Conservation (phyloP, 2,888 invertebrate species). For the Nudaria mundana region DNA sequence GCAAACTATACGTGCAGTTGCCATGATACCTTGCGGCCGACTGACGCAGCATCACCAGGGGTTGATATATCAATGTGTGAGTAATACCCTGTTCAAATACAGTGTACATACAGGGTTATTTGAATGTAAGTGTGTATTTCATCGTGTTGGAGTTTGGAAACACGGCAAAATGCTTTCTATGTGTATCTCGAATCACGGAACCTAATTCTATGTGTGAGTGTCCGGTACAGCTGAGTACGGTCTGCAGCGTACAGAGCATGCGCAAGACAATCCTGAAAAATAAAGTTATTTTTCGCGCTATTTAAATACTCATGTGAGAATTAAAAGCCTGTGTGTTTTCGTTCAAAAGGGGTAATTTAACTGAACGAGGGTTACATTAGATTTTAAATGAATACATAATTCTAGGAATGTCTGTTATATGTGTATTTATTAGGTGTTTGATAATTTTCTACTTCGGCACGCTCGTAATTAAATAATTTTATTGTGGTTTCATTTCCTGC, state of each 20-base stretch:
- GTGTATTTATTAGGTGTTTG: slow-evolving; percentile 25
- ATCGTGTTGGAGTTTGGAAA: slow-evolving; percentile 52
- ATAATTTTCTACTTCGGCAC: slow-evolving; percentile 16
- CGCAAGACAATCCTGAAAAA: slow-evolving; percentile 46
- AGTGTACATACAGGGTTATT: slow-evolving; percentile 25
- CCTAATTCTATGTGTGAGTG: slow-evolving; percentile 54
- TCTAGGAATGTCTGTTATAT: slow-evolving; percentile 23
- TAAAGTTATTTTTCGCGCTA: slow-evolving; percentile 57
- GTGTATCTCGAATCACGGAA: slow-evolving; percentile 55
- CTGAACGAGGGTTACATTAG: slow-evolving; percentile 36
- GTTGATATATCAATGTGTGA: slow-evolving; percentile 48
- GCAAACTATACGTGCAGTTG: slow-evolving; percentile 20
- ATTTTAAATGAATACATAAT: slow-evolving; percentile 20
- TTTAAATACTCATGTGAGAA: slow-evolving; percentile 55
- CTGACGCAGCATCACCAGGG: slow-evolving; percentile 60
- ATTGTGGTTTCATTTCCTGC: slow-evolving; percentile 4
- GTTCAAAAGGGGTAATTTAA: slow-evolving; percentile 39
- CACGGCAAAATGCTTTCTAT: slow-evolving; percentile 32
- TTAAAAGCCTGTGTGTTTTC: slow-evolving; percentile 40
- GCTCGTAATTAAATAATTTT: slow-evolving; percentile 10
- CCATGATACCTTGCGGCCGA: slow-evolving; percentile 36
- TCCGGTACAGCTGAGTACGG: slow-evolving; percentile 47
- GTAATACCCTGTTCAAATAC: slow-evolving; percentile 37
- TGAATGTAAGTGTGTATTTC: slow-evolving; percentile 53
- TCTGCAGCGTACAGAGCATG: slow-evolving; percentile 49